phyloP scores from a whole-genome alignment of 1,140 invertebrate genomes.

The Pogonomyrmex barbatus region DNA sequence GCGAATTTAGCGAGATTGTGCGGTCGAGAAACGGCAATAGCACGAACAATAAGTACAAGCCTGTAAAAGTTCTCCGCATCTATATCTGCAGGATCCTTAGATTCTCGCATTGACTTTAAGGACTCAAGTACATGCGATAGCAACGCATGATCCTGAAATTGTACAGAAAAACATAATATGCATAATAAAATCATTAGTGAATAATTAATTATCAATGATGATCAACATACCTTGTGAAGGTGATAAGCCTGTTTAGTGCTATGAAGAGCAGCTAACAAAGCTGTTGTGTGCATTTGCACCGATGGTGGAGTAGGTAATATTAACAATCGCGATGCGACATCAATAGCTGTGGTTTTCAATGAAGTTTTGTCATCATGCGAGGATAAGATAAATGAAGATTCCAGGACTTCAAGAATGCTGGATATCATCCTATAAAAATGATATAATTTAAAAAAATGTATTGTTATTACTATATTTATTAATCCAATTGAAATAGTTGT shows the following conservation, averaged over 20 bases:
- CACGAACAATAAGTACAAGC: slow-evolving; percentile 93
- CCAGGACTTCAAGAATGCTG: slow-evolving; percentile 91
- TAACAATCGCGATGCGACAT: slow-evolving; percentile 92
- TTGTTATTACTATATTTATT: slow-evolving; percentile 30
- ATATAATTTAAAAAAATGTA: not conserved
- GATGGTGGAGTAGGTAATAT: slow-evolving; percentile 93
- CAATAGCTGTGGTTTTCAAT: slow-evolving; percentile 88
- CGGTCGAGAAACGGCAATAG: slow-evolving; percentile 94
- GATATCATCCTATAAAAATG: slow-evolving; percentile 88
- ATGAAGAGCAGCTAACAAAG: slow-evolving; percentile 93
- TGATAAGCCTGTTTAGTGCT: slow-evolving; percentile 91
- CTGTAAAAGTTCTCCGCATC: slow-evolving; percentile 97
- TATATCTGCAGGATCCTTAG: slow-evolving; percentile 88
- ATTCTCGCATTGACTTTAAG: slow-evolving; percentile 88
- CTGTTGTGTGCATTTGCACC: slow-evolving; percentile 92
- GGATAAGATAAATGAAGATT: slow-evolving; percentile 88
- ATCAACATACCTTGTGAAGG: slow-evolving; percentile 90
- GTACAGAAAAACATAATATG: not conserved
- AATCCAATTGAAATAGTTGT: not conserved
- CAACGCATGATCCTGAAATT: slow-evolving; percentile 91
- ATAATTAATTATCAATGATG: not conserved
- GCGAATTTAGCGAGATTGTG: slow-evolving; percentile 93
- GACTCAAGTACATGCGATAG: slow-evolving; percentile 92
- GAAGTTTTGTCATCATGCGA: slow-evolving; percentile 83
- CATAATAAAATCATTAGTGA: not conserved